A percentile compares a stretch with the other conserved stretches of the same genome.
These are phyloP conservation scores for Mechanitis mazaeus DNA, from an alignment of 2,888 invertebrate species.

Conservation along the genomic window DNA sequence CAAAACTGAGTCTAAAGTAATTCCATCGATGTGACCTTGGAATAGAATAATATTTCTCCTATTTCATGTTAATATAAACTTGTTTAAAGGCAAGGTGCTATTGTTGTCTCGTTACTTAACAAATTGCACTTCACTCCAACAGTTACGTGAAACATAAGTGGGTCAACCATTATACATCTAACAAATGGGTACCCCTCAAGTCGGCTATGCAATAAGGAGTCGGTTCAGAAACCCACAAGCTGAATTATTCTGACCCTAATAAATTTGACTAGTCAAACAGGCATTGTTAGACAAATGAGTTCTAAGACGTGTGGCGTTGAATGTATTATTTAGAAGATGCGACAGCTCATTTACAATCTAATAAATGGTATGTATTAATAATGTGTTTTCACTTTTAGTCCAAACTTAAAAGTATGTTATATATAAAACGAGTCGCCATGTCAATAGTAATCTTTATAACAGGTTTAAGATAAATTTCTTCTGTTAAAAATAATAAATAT, in stretches of 20 bases:
- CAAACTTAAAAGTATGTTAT: background rate
- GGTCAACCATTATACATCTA: conserved; percentile 72
- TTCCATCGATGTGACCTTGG: conserved; percentile 18
- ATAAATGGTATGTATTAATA: conserved; percentile 16
- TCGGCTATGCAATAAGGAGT: conserved; percentile 68
- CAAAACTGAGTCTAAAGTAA: conserved; percentile 35
- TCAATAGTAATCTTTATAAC: too few species aligned
- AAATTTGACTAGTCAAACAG: conserved; percentile 70
- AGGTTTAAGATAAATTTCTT: too few species aligned
- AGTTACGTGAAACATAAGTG: conserved; percentile 59
- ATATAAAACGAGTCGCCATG: too few species aligned
- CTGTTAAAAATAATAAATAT: too few species aligned
- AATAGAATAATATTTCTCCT: conserved; percentile 15
- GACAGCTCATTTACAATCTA: conserved; percentile 34
- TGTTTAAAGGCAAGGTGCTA: conserved; percentile 10
- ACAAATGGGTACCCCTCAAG: conserved; percentile 69
- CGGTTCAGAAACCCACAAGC: conserved; percentile 67
- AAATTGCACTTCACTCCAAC: conserved; percentile 61
- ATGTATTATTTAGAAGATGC: conserved; percentile 33
- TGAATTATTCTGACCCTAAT: conserved; percentile 75
- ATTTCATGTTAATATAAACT: background rate
- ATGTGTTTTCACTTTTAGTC: background rate
- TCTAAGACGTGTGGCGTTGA: conserved; percentile 38
- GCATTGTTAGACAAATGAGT: conserved; percentile 70
- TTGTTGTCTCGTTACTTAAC: conserved; percentile 53